Evolutionary conservation across 2,888 invertebrate species (phyloP), one percentile per base, ranked within the genome.

Genomic region (Drosophila kuntzei): DNA sequence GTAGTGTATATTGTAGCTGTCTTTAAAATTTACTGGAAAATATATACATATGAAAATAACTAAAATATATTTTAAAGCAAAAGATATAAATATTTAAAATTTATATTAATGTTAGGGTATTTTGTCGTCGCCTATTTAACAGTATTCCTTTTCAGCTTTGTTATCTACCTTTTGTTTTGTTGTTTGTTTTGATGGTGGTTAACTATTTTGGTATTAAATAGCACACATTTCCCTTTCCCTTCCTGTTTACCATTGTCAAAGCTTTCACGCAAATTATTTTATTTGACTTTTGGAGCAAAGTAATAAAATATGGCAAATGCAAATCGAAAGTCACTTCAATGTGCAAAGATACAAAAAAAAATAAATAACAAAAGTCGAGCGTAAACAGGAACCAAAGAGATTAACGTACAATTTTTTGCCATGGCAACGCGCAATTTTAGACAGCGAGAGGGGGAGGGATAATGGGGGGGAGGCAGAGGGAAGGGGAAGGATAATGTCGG

Each of bases 181-280:
- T 64, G 11, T 65, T 59, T 20, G 27, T 34, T 51, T 63, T 36
- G 32, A 25, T 46, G 63, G 53, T 58, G 77, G 66, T 73, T 39
- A 76, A 60, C 71, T 71, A 67, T 57, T 79, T 77, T 64, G 44
- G 54, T 54, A 65, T 65, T 65, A 44, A 36, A 51, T 44, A 29
- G 47, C 32, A 20, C 27, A 41, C 43, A 57, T 22, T 47, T 61
- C 27, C 41, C 7, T 18, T 18, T 29, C 14, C 9, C 20, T 41
- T 39, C 12, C 20, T n/a, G 25, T 20, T 39, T 12, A 22, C 14
- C 64, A 46, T 41, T 46, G 55, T 53, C 44, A 66, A 88, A 69
- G 83, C 84, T 83, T 68, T 86, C 71, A 75, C 50, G 70, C 68
- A 83, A 89, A 80, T 87, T 74, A 87, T 88, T 88, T 83, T 55